Evolutionary conservation across 1,140 invertebrate genomes (phyloP), one percentile per base, ranked within the genome.

Genomic region (Meloidogyne exigua): DNA sequence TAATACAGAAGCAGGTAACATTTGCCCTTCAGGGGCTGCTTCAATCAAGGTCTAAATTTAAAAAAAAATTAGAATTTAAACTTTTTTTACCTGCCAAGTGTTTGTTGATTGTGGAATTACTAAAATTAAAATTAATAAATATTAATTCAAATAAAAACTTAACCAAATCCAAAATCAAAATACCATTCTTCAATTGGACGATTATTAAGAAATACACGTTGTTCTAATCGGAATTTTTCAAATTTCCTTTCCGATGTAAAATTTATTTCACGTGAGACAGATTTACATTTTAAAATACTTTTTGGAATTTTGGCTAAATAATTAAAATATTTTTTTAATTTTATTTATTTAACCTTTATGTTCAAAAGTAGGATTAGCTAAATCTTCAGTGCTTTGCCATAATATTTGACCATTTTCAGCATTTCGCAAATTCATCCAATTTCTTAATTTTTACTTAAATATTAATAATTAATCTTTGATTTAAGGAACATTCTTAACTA

Each of bases 81-180:
- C 49, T 1, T 7, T 63, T 63, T 57, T 62, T 98, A 71, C 69
- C 69, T 71, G 95, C 97, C 97, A 99, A 5, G 96, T 98, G 89
- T 99, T 99, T 64, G 95, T 98, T 23, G 96, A 98, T 83, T 95
- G 95, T 23, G 95, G 94, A 85, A 98, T 98, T 1, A 99, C 96
- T 73, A 65, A 64, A 26, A 49, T 32, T 32, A 23, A 49, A 72
- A 72, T 65, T 64, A 32, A 11, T 65, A 10, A n/a, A 4, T 13
- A 21, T 26, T 32, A 32, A 32, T 2, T 10, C n/a, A 73, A 25
- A 64, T 3, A 32, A 65, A 49, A 25, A 72, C 72, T 15, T n/a
- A 28, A 73, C 72, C 72, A 89, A 95, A 97, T 62, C 97, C 97
- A 91, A 99, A 98, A 88, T 99, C 95, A 89, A 99, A 99, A 88